Base-by-base conservation (phyloP, 2,888 invertebrate genomes). In the Troides aeacus region DNA sequence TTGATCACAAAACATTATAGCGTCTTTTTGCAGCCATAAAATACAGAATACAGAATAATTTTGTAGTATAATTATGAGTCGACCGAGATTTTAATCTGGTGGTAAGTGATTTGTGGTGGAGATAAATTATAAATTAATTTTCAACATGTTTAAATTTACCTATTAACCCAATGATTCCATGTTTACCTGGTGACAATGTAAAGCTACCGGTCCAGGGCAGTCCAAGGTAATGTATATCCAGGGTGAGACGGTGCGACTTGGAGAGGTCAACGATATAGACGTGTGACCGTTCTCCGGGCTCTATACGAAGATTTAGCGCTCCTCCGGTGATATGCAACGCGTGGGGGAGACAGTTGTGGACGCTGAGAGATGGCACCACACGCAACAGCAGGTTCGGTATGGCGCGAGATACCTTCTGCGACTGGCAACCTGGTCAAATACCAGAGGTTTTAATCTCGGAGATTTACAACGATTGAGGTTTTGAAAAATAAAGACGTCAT, bases 341-440 rank as follows among this genome's bases (percentile, higher is more conserved):
- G 83, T 96, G 96, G 0, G 97, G 97, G 58, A 97, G 89, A 42
- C 95, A 95, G 84, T 97, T 97, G 89, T 96, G 95, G 18, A 97
- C 87, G 7, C 95, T 93, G 24, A 97, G 88, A 0, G 97, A 96
- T 0, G 97, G 96, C 62, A 96, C 83, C n/a, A 97, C 90, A 58
- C 94, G 94, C 64, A 97, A 92, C 8, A 95, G 85, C 81, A 95
- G 95, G 84, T 96, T 96, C 0, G 97, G 97, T 62, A 96, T 94
- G 0, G 93, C 84, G 3, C 94, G 88, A 1, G 89, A 86, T 15
- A 89, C 81, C 74, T 89, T 87, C 59, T 84, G 85, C 0, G 89
- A 83, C 69, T 85, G 86, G 62, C 88, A 88, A 17, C 92, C 93
- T 93, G 57, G 6, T 36, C 57, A 72, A 39, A 39, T 39, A 39